Percentiles rank a stretch among this genome's conserved stretches.
Conservation (phyloP, 2,888 invertebrate genomes). For the Hyppa rectilinea region DNA sequence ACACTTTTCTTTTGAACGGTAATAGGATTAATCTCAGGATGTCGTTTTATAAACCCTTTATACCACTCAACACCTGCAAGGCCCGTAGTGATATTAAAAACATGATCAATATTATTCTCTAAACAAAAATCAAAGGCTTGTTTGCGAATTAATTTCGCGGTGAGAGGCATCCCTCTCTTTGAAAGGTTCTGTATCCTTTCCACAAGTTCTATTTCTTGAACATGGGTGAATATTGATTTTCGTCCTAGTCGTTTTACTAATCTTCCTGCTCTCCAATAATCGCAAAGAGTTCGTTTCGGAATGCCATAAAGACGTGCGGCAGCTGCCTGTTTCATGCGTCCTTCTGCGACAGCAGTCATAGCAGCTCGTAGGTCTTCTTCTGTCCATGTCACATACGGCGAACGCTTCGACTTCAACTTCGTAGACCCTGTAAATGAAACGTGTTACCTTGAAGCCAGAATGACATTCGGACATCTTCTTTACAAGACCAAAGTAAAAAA, state of each 20-base stretch:
- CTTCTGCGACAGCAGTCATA: neutral
- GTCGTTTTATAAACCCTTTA: conserved; percentile 15
- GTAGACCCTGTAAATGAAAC: neutral
- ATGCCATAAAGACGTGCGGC: conserved; percentile 6
- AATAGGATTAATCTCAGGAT: conserved; percentile 11
- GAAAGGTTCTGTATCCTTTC: neutral
- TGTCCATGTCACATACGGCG: no score
- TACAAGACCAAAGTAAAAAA: no score
- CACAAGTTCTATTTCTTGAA: conserved; percentile 3
- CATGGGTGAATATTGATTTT: neutral
- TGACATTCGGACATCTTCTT: no score
- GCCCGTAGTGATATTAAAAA: conserved; percentile 18
- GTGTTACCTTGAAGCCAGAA: no score
- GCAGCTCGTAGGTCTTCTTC: neutral
- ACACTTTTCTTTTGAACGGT: no score
- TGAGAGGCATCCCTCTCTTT: neutral
- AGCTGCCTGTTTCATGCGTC: neutral
- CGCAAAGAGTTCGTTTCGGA: conserved; percentile 1
- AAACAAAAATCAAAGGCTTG: conserved; percentile 28
- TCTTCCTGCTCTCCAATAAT: conserved; percentile 3
- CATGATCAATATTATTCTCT: conserved; percentile 18
- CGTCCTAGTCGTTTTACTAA: neutral
- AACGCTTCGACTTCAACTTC: no score
- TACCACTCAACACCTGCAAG: conserved; percentile 17
- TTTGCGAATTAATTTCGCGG: conserved; percentile 21